These are phyloP conservation scores for Hiodon tergisus DNA, from an alignment of 2,113 vertebrate species.

Conservation along the genomic window DNA sequence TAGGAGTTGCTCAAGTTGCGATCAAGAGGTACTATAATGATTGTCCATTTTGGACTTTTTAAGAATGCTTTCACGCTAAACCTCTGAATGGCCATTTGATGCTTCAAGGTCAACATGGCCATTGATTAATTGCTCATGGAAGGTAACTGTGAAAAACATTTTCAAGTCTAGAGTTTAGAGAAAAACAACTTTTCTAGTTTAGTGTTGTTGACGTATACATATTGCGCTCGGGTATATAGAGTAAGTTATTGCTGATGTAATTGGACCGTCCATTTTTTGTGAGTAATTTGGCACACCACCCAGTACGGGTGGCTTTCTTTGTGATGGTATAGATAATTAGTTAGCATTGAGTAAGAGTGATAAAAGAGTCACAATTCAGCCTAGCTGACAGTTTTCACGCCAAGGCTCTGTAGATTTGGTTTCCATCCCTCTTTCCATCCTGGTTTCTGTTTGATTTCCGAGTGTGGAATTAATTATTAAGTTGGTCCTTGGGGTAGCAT, in stretches of 20 bases:
- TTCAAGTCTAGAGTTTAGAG: too few species aligned
- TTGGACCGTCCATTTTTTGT: not conserved
- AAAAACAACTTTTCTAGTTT: too few species aligned
- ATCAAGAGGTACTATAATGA: not conserved
- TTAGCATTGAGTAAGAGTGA: not conserved
- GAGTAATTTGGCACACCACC: not conserved
- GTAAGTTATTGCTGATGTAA: too few species aligned
- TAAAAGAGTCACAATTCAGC: not conserved
- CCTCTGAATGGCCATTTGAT: not conserved
- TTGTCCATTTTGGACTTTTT: not conserved
- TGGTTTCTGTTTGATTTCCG: constrained; percentile 24
- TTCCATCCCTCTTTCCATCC: not conserved
- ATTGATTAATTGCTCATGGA: too few species aligned
- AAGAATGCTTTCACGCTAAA: constrained; percentile 1
- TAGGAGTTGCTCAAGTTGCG: not conserved
- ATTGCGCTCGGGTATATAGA: too few species aligned
- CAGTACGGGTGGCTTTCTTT: not conserved
- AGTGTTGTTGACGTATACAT: too few species aligned
- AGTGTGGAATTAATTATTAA: constrained; percentile 25
- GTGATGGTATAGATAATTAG: not conserved
- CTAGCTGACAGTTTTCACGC: constrained; percentile 37
- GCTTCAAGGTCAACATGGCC: not conserved
- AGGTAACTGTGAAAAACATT: too few species aligned
- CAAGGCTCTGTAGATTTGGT: constrained; percentile 47
- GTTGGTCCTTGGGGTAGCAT: constrained; percentile 20